Evolutionary conservation across 2,888 invertebrate genomes (phyloP).

Genomic region (Lithophane ornitopus): DNA sequence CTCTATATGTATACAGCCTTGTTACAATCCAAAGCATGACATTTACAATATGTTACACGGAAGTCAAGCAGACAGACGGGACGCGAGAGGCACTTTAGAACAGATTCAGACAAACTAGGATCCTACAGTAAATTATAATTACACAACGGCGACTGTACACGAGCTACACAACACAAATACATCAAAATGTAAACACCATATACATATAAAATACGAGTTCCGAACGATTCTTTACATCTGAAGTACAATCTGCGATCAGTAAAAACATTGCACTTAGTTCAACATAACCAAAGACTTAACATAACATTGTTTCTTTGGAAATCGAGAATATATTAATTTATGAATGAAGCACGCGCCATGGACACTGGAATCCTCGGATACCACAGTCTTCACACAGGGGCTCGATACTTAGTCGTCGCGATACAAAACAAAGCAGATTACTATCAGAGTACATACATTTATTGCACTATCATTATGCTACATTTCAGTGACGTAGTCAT

Average conservation of each 20-base stretch:
- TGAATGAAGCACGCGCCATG: slow-evolving; percentile 76
- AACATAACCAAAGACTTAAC: slow-evolving; percentile 83
- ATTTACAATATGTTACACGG: slow-evolving; percentile 88
- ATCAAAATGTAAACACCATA: slow-evolving; percentile 79
- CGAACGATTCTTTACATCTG: slow-evolving; percentile 78
- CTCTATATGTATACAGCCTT: slow-evolving; percentile 85
- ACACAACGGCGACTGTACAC: slow-evolving; percentile 79
- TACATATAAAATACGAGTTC: slow-evolving; percentile 81
- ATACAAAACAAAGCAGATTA: slow-evolving; percentile 64
- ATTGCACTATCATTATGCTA: slow-evolving; percentile 90
- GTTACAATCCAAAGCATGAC: slow-evolving; percentile 81
- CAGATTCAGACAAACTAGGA: slow-evolving; percentile 78
- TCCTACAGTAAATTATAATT: slow-evolving; percentile 78
- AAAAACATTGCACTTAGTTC: slow-evolving; percentile 83
- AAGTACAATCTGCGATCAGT: slow-evolving; percentile 73
- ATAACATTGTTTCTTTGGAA: slow-evolving; percentile 84
- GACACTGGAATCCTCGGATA: slow-evolving; percentile 73
- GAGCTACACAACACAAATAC: slow-evolving; percentile 73
- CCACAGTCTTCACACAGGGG: slow-evolving; percentile 75
- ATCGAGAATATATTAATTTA: slow-evolving; percentile 81
- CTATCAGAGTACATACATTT: slow-evolving; percentile 78
- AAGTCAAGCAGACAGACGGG: slow-evolving; percentile 84
- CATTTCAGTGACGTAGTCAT: slow-evolving; percentile 71
- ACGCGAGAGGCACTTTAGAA: slow-evolving; percentile 89
- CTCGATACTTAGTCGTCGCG: slow-evolving; percentile 57